These are phyloP conservation scores for Hanleya hanleyi DNA, from an alignment of 2,888 invertebrate species.

Conservation along the genomic window DNA sequence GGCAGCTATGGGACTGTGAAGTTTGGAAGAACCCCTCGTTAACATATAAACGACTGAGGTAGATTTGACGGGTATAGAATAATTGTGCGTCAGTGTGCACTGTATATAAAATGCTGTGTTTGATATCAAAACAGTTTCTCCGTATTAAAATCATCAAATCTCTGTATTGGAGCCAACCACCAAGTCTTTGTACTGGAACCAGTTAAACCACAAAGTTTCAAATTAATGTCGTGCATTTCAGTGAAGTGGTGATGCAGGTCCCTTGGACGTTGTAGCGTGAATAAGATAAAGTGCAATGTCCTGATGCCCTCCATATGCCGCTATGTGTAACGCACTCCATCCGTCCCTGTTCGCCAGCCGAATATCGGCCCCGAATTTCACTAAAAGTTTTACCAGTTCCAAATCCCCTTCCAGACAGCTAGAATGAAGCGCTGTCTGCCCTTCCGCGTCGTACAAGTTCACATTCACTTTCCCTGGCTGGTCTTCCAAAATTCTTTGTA, in stretches of 20 bases:
- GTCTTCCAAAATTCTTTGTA: constrained; percentile 68
- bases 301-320: constrained; percentile 72
- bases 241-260: background rate
- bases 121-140: no score
- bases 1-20: no score
- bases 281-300: constrained; percentile 69
- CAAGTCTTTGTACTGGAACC: no score
- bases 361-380: constrained; percentile 73
- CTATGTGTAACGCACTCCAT: constrained; percentile 73
- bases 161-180: no score
- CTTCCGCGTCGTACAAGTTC: constrained; percentile 72
- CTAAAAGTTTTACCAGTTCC: constrained; percentile 73
- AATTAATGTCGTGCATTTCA: background rate
- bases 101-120: no score
- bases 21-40: no score
- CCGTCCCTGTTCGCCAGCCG: constrained; percentile 73
- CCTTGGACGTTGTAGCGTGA: constrained; percentile 33
- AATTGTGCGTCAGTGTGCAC: no score
- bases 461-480: constrained; percentile 71
- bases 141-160: no score
- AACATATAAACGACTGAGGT: no score
- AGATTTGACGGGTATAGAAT: no score
- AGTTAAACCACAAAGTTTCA: no score
- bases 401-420: constrained; percentile 72
- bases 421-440: constrained; percentile 73